phyloP scores from a whole-genome alignment of 2,113 vertebrate genomes.

The Calidris pygmaea region DNA sequence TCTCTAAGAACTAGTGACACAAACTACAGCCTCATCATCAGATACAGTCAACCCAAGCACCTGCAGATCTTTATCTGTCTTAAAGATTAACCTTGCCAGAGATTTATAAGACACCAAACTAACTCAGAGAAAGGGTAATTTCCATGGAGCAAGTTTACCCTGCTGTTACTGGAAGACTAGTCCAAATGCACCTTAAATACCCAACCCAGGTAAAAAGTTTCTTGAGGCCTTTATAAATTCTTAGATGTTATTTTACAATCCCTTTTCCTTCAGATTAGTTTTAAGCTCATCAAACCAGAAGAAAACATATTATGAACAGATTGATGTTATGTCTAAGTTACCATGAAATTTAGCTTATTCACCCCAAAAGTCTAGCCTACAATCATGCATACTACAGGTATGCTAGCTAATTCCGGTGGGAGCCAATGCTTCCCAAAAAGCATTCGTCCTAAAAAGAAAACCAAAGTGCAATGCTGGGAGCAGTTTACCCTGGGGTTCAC shows the following conservation, averaged over 20 bases:
- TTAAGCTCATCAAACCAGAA: background rate
- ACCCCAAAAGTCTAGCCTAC: background rate
- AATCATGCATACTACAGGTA: background rate
- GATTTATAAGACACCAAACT: background rate
- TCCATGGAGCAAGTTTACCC: background rate
- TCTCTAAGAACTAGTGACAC: background rate
- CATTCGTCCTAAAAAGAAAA: background rate
- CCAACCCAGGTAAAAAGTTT: background rate
- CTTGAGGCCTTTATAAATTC: background rate
- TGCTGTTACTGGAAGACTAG: background rate
- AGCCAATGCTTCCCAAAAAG: background rate
- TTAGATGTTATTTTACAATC: background rate
- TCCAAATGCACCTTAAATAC: background rate
- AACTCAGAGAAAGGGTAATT: background rate
- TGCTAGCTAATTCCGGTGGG: background rate
- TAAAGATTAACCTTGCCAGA: background rate
- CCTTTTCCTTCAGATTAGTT: background rate
- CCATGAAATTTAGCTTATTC: background rate
- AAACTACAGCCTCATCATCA: background rate
- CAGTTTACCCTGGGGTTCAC: background rate
- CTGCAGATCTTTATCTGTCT: background rate
- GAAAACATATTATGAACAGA: background rate
- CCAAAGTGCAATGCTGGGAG: background rate
- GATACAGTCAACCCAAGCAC: background rate
- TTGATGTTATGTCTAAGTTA: background rate